Evolutionary conservation across 2,113 vertebrate species (phyloP).

Genomic region (Hypomesus transpacificus): DNA sequence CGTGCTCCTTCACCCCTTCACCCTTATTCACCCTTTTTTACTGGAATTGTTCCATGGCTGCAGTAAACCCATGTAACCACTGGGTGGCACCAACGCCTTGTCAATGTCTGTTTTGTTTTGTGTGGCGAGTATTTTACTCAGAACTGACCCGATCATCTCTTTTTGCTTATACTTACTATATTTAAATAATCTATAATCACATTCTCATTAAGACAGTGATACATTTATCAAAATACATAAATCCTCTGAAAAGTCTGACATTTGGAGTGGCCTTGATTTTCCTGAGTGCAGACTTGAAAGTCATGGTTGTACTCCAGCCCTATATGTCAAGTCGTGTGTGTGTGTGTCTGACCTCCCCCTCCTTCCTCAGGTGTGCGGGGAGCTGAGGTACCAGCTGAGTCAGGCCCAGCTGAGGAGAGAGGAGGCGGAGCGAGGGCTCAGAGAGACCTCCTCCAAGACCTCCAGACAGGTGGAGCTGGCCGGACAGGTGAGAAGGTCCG

Average conservation of each 20-base stretch:
- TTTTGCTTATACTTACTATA: too few species aligned
- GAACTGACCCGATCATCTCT: background rate
- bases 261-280: background rate
- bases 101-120: slow-evolving; percentile 5
- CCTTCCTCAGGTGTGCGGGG: slow-evolving; percentile 83
- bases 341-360: slow-evolving; percentile 26
- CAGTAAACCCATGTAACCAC: slow-evolving; percentile 42
- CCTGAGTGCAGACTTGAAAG: background rate
- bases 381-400: slow-evolving; percentile 86
- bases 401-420: slow-evolving; percentile 86
- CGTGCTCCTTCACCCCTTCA: too few species aligned
- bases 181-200: too few species aligned
- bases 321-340: background rate
- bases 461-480: slow-evolving; percentile 80
- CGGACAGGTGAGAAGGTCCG: slow-evolving; percentile 76
- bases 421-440: slow-evolving; percentile 86
- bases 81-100: slow-evolving; percentile 57
- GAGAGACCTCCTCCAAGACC: slow-evolving; percentile 80
- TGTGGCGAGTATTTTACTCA: background rate
- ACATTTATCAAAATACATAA: too few species aligned
- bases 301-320: background rate
- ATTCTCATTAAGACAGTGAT: too few species aligned
- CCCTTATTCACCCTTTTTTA: too few species aligned
- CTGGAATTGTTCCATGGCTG: slow-evolving; percentile 6
- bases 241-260: background rate